Conservation (phyloP, 53 echinoderm and acorn worm species). For the Temnopleurus reevesii region DNA sequence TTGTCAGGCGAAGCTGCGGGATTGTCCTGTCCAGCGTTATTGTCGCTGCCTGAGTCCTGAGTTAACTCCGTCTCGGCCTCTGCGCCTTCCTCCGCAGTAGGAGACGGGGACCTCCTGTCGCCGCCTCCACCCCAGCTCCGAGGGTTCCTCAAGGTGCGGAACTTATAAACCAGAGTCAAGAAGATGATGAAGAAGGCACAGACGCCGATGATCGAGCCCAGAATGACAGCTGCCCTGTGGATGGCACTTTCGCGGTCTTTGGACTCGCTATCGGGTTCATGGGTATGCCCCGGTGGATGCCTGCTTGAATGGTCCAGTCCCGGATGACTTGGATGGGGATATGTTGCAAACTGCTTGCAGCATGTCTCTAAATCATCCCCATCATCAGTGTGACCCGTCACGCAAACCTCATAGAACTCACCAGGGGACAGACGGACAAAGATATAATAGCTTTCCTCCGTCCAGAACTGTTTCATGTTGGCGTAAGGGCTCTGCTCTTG, state of each 20-base stretch:
- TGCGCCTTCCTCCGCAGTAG: not conserved
- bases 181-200: constrained; percentile 55
- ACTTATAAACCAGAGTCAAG: constrained; percentile 52
- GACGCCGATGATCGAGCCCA: constrained; percentile 57
- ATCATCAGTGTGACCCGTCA: not conserved
- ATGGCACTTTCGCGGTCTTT: not conserved
- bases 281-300: not conserved
- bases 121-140: not conserved
- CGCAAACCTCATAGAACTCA: not conserved
- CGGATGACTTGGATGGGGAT: constrained; percentile 4
- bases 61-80: not conserved
- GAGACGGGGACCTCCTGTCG: not conserved
- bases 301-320: not conserved
- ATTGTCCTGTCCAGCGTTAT: not conserved
- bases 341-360: constrained; percentile 4
- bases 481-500: not conserved
- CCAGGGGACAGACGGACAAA: not conserved
- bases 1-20: not conserved
- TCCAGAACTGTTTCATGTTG: not conserved
- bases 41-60: not conserved
- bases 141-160: constrained; percentile 15
- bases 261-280: not conserved
- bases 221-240: constrained; percentile 52
- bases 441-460: not conserved
- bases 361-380: not conserved